Evolutionary conservation across 35 echinoderm and acorn worm species (phyloP).

Genomic region (Lytechinus variegatus): DNA sequence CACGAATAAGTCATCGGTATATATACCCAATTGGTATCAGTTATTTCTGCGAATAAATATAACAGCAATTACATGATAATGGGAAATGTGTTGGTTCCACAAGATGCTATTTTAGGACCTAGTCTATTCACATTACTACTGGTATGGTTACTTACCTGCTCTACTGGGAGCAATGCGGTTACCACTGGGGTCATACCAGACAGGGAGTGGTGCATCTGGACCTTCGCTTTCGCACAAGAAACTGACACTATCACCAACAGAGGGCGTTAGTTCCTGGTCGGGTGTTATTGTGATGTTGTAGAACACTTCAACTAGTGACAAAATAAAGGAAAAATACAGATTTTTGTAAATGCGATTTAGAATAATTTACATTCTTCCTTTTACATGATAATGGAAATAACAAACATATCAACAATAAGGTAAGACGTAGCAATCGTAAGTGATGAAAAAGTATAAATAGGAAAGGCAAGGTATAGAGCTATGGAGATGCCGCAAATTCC

Average conservation of each 20-base stretch:
- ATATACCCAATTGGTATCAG: not conserved
- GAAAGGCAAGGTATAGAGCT: too few species aligned
- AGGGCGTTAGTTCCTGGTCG: constrained; percentile 11
- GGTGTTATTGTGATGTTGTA: constrained; percentile 58
- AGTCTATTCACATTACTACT: not conserved
- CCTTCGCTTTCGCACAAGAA: constrained; percentile 40
- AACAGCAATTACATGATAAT: not conserved
- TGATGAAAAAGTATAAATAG: too few species aligned
- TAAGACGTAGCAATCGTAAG: too few species aligned
- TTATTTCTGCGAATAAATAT: not conserved
- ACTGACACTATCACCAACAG: constrained; percentile 54
- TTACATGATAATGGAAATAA: too few species aligned
- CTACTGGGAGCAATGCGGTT: constrained; percentile 3
- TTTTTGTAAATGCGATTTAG: too few species aligned
- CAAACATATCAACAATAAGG: too few species aligned
- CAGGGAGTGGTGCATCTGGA: constrained; percentile 27
- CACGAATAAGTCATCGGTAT: not conserved
- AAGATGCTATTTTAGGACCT: not conserved
- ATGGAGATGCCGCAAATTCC: too few species aligned
- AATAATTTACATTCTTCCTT: too few species aligned
- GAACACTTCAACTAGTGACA: not conserved
- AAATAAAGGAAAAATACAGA: not conserved
- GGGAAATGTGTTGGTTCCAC: not conserved
- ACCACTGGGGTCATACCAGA: constrained; percentile 56
- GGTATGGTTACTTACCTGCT: constrained; percentile 6